Conservation (phyloP, 2,888 invertebrate species). For the Sceliomorpha sp. region DNA sequence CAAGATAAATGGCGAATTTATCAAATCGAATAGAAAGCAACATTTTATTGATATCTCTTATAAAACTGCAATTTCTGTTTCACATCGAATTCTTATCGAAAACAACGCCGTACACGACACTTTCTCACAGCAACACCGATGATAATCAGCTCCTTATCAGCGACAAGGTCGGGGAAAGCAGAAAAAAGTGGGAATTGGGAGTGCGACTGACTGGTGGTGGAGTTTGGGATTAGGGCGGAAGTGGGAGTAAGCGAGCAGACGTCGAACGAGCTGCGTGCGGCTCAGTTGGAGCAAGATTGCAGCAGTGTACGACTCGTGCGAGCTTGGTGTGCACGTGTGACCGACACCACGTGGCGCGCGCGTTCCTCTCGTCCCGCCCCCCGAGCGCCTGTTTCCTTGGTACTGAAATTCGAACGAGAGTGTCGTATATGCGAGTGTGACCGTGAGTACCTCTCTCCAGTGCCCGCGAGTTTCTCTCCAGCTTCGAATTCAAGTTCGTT, state of each 20-base stretch:
- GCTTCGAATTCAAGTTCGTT: neutral
- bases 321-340: slow-evolving; percentile 54
- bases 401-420: neutral
- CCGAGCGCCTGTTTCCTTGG: neutral
- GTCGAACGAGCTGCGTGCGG: slow-evolving; percentile 31
- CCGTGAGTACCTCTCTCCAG: slow-evolving; percentile 10
- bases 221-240: slow-evolving; percentile 27
- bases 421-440: slow-evolving; percentile 21
- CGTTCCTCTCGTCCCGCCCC: neutral
- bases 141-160: no score
- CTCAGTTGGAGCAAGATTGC: slow-evolving; percentile 72
- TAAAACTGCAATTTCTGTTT: no score
- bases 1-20: no score
- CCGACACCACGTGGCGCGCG: slow-evolving; percentile 65
- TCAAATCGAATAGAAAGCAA: no score
- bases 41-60: no score
- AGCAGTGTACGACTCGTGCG: slow-evolving; percentile 69
- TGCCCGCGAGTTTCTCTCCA: slow-evolving; percentile 1
- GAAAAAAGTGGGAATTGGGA: slow-evolving; percentile 36
- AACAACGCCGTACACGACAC: no score
- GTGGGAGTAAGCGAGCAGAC: slow-evolving; percentile 42
- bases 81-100: no score
- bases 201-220: slow-evolving; percentile 3
- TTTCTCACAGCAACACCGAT: no score
- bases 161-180: slow-evolving; percentile 27